These are phyloP conservation scores for Sminthopsis crassicaudata DNA, from an alignment of 2,113 vertebrate species.

Conservation along the genomic window DNA sequence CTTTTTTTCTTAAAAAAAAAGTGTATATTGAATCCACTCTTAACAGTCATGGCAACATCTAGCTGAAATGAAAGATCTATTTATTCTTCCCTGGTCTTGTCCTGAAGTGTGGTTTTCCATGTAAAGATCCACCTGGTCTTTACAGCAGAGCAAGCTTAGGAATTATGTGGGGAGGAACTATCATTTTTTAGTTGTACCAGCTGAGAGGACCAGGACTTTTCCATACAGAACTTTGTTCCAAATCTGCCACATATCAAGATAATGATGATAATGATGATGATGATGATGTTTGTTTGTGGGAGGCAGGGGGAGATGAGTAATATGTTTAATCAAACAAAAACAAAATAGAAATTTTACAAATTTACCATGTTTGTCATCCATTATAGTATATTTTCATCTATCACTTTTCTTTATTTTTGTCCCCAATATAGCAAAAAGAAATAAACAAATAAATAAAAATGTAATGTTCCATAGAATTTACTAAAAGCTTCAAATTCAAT, in stretches of 20 bases:
- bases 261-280: no score
- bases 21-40: neutral
- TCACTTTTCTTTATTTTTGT: neutral
- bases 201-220: neutral
- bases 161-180: neutral
- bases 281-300: no score
- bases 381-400: neutral
- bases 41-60: neutral
- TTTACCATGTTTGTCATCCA: neutral
- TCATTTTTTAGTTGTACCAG: neutral
- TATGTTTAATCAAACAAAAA: neutral
- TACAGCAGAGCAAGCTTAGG: neutral
- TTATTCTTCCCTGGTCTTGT: neutral
- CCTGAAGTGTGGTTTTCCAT: neutral
- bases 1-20: neutral
- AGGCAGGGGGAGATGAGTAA: no score
- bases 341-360: neutral
- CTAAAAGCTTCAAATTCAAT: neutral
- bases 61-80: neutral
- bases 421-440: neutral
- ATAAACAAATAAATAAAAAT: neutral
- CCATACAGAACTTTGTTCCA: neutral
- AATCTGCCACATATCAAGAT: neutral
- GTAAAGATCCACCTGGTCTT: neutral
- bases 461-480: neutral